phyloP scores from a whole-genome alignment of 2,113 vertebrate species.

The Bujurquina vittata region DNA sequence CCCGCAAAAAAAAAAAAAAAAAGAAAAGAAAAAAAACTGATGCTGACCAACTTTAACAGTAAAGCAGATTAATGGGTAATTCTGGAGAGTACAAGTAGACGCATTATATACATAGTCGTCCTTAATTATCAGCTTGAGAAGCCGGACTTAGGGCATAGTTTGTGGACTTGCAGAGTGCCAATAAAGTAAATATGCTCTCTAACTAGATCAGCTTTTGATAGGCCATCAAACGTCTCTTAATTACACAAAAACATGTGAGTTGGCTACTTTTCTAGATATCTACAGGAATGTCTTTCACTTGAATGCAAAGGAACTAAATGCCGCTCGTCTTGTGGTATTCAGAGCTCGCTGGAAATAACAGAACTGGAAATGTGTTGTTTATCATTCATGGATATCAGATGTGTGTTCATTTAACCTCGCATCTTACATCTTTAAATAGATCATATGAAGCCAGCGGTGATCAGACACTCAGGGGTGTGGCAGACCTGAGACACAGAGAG shows the following conservation, averaged over 20 bases:
- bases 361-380: background rate
- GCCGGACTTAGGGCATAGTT: background rate
- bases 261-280: background rate
- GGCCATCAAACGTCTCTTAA: background rate
- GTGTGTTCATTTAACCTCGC: background rate
- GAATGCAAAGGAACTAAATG: background rate
- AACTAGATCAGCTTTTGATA: background rate
- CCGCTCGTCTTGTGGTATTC: too few relatives aligned
- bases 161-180: background rate
- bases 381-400: fast-evolving
- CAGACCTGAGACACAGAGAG: background rate
- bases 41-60: background rate
- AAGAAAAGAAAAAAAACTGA: background rate
- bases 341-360: fast-evolving
- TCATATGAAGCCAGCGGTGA: background rate
- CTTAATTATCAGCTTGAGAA: background rate
- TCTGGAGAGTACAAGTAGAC: background rate
- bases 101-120: background rate
- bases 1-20: background rate
- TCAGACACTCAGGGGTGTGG: background rate
- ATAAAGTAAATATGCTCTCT: background rate
- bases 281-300: background rate
- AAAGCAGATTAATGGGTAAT: background rate
- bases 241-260: background rate
- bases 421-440: background rate